Conservation (phyloP, 2,797 vertebrate genomes). For the Balearica regulorum region DNA sequence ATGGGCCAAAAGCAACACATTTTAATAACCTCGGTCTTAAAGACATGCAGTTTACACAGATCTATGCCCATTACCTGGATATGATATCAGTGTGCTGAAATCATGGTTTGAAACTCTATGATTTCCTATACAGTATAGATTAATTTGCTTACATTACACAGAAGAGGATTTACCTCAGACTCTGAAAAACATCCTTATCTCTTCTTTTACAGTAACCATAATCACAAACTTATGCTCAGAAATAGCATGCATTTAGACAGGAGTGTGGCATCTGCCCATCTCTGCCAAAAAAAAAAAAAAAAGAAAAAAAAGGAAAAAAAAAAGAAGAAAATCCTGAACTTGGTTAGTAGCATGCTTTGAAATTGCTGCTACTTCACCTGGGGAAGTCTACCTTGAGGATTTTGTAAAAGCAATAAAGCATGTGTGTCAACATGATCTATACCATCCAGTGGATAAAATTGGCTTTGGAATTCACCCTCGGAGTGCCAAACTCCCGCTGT, state of each 20-base stretch:
- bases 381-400: background rate
- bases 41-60: background rate
- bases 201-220: background rate
- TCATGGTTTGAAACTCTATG: background rate
- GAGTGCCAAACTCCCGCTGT: constrained; percentile 9
- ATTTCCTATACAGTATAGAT: background rate
- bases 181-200: background rate
- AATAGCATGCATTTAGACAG: background rate
- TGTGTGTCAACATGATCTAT: background rate
- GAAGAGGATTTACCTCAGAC: background rate
- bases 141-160: background rate
- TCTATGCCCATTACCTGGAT: background rate
- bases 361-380: background rate
- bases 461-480: background rate
- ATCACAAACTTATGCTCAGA: background rate
- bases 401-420: background rate
- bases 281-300: background rate
- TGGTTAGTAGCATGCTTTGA: background rate
- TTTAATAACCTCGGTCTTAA: background rate
- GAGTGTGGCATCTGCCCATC: background rate
- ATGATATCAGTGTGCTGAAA: background rate
- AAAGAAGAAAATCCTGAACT: background rate
- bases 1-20: background rate
- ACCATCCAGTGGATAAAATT: background rate
- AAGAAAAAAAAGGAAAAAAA: background rate